Evolutionary conservation across 2,797 vertebrate genomes (phyloP).

Genomic region (Nyctalus aviator): DNA sequence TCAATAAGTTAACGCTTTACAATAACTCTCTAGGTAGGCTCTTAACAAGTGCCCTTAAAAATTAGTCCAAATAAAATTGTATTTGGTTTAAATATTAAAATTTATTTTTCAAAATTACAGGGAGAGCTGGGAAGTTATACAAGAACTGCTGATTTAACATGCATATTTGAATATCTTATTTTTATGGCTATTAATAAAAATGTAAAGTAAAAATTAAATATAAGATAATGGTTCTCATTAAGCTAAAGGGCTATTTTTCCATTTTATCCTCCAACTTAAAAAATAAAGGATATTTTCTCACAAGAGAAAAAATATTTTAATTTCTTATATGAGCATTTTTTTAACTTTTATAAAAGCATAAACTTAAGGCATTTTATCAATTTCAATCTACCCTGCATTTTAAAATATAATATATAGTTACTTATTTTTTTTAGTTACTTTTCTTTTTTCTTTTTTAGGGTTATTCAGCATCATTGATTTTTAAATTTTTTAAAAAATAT

Average conservation of each 20-base stretch:
- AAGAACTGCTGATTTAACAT: constrained; percentile 35
- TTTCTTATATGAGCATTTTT: background rate
- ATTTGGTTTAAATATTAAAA: constrained; percentile 54
- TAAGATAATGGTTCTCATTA: constrained; percentile 62
- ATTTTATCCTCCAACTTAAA: constrained; percentile 54
- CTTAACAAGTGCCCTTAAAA: constrained; percentile 40
- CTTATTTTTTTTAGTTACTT: constrained; percentile 8
- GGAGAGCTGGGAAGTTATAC: constrained; percentile 18
- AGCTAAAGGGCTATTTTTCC: background rate
- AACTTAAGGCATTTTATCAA: constrained; percentile 19
- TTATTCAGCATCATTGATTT: background rate
- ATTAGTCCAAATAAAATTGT: constrained; percentile 18
- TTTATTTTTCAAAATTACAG: constrained; percentile 49
- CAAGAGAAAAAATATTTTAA: constrained; percentile 61
- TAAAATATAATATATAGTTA: constrained; percentile 38
- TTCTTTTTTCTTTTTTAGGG: background rate
- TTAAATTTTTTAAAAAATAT: no score
- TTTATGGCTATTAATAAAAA: constrained; percentile 65
- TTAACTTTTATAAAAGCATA: constrained; percentile 1
- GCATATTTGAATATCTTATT: constrained; percentile 53
- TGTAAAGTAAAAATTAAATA: constrained; percentile 53
- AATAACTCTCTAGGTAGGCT: constrained; percentile 20
- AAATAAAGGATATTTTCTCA: constrained; percentile 54
- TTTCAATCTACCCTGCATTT: constrained; percentile 1
- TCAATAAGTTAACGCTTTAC: constrained; percentile 50